Evolutionary conservation across 2,797 vertebrate genomes (phyloP), one percentile per base, ranked within the genome.

Genomic region (Acanthornis magna): DNA sequence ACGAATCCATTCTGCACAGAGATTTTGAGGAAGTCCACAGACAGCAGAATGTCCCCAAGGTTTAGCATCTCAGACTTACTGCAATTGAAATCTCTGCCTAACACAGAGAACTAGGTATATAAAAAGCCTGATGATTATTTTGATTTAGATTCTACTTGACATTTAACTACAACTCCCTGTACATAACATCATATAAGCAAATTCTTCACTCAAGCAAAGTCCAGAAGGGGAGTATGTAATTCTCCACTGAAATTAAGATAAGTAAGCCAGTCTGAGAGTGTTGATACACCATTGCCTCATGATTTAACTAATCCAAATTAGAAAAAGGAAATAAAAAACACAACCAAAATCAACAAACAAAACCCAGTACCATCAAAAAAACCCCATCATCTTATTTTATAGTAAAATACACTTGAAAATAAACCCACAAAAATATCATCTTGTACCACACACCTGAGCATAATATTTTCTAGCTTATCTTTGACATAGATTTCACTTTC

Each of bases 91-190:
- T 53, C 22, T 63, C 29, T 81, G n/a, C 30, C 81, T 85, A 71
- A 40, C 17, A 11, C 18, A 57, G 53, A 70, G 30, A 91, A n/a
- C 10, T 29, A 67, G 9, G 22, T 47, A 77, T 45, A 75, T 65
- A 78, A 50, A 76, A 75, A 48, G 4, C 12, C 29, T 8, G 7
- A 48, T 82, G 32, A 82, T 76, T 72, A 68, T 29, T 71, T 90
- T 88, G 86, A 91, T 90, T 86, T 82, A 95, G 74, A 76, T 76
- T 58, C 55, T 57, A 16, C 81, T 65, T 85, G 86, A 89, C 75
- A 54, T 50, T 68, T 75, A 90, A 82, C 36, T 15, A 79, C 67
- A 94, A 58, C 38, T 84, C 43, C 48, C 34, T 42, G 53, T 57
- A 76, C 54, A 22, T 54, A 86, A 54, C 30, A 55, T 55, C 48